A percentile compares a stretch with the other conserved stretches of the same genome.
These are phyloP conservation scores for Zootermopsis nevadensis DNA, from an alignment of 2,888 invertebrate genomes.

Conservation along the genomic window DNA sequence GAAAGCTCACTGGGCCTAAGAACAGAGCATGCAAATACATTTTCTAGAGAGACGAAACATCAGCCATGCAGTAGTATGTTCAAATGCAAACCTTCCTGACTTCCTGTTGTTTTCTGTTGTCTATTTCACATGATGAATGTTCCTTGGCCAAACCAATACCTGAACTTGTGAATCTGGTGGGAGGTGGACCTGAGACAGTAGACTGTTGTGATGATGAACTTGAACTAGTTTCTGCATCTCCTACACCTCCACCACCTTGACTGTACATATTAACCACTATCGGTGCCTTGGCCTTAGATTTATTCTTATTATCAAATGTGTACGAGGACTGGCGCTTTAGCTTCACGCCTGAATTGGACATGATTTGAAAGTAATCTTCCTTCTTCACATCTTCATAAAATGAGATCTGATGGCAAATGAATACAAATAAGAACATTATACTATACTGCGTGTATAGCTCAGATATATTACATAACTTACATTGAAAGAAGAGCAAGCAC, in stretches of 20 bases:
- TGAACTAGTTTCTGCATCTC: conserved; percentile 44
- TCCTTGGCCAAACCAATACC: neutral
- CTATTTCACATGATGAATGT: neutral
- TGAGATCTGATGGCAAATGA: conserved; percentile 41
- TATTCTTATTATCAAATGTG: conserved; percentile 17
- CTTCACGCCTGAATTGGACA: conserved; percentile 34
- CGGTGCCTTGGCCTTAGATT: neutral
- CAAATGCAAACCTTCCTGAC: conserved; percentile 27
- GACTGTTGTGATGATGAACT: conserved; percentile 48
- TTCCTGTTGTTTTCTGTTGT: conserved; percentile 32
- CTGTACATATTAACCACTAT: conserved; percentile 3
- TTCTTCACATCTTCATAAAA: conserved; percentile 46
- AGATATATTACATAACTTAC: too few relatives aligned
- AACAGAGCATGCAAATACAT: too few relatives aligned
- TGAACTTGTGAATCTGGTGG: neutral
- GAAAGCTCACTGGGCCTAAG: too few relatives aligned
- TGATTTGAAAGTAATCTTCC: conserved; percentile 39
- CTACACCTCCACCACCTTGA: conserved; percentile 22
- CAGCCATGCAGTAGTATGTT: neutral
- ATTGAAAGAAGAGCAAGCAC: too few relatives aligned
- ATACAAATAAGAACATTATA: neutral
- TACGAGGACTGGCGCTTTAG: neutral
- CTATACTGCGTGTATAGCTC: neutral
- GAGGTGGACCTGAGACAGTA: conserved; percentile 46
- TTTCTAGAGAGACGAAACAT: too few relatives aligned